Conservation (phyloP, 1,140 invertebrate species). For the Pseudomyrmex gracilis region DNA sequence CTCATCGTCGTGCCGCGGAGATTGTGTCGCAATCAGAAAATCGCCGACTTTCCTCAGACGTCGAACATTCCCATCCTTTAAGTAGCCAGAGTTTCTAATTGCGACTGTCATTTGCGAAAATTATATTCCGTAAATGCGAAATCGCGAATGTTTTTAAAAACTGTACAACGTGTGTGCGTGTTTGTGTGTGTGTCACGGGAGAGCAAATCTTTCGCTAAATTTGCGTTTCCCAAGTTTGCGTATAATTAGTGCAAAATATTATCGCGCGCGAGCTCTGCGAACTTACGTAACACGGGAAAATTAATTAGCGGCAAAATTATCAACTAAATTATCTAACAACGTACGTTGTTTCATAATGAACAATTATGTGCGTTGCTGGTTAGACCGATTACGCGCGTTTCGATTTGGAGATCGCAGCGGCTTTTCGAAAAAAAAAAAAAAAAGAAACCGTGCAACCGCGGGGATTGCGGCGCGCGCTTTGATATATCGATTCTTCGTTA, state of each 20-base stretch:
- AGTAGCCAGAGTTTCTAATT: neutral
- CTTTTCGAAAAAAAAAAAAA: conserved; percentile 12
- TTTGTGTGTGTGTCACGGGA: neutral
- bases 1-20: conserved; percentile 55
- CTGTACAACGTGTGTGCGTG: neutral
- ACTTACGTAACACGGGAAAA: neutral
- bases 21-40: conserved; percentile 21
- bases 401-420: too few species aligned
- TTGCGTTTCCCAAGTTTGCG: too few species aligned
- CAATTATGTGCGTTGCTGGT: conserved; percentile 11
- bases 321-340: conserved; percentile 3
- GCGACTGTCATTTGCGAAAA: neutral
- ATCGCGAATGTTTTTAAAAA: neutral
- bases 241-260: neutral
- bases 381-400: neutral
- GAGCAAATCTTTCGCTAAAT: neutral
- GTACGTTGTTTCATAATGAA: neutral
- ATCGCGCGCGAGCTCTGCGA: neutral
- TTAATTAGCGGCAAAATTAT: conserved; percentile 3
- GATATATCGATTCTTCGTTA: conserved; percentile 42
- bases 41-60: conserved; percentile 1
- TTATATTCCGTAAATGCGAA: neutral
- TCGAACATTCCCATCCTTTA: neutral
- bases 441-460: neutral
- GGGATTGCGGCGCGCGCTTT: neutral